phyloP scores from a whole-genome alignment of 2,797 vertebrate species.

The Periparus ater region DNA sequence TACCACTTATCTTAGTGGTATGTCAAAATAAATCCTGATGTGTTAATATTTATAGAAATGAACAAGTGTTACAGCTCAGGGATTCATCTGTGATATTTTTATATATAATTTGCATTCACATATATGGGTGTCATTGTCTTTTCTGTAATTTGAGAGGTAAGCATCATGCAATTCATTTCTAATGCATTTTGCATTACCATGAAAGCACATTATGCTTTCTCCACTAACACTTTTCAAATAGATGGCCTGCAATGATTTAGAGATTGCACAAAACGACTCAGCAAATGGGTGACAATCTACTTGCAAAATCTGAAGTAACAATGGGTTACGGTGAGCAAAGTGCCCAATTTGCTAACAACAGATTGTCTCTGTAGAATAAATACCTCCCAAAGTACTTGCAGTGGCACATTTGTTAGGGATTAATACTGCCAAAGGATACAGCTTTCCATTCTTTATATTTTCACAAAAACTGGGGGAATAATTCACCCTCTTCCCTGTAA shows the following conservation, averaged over 20 bases:
- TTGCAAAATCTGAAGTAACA: conserved; percentile 1
- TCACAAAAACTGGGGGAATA: neutral
- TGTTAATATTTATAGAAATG: conserved; percentile 80
- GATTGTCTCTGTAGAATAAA: neutral
- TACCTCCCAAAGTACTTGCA: neutral
- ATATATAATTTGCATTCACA: conserved; percentile 65
- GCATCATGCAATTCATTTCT: conserved; percentile 68
- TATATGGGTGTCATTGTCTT: conserved; percentile 72
- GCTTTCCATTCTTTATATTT: neutral
- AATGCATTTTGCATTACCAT: conserved; percentile 72
- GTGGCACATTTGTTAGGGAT: neutral
- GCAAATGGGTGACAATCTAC: conserved; percentile 31
- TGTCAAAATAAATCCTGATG: conserved; percentile 80
- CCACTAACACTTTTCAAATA: conserved; percentile 22
- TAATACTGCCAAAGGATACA: neutral
- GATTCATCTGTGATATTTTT: conserved; percentile 68
- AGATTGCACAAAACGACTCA: neutral
- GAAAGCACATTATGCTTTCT: conserved; percentile 65
- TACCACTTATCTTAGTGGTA: conserved; percentile 77
- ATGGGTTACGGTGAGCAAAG: neutral
- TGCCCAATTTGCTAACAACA: neutral
- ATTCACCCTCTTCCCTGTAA: neutral
- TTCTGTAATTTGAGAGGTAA: conserved; percentile 67
- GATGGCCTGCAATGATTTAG: conserved; percentile 60
- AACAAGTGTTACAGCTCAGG: conserved; percentile 75